Conservation (phyloP, 2,113 vertebrate species). For the Mungos mungo region DNA sequence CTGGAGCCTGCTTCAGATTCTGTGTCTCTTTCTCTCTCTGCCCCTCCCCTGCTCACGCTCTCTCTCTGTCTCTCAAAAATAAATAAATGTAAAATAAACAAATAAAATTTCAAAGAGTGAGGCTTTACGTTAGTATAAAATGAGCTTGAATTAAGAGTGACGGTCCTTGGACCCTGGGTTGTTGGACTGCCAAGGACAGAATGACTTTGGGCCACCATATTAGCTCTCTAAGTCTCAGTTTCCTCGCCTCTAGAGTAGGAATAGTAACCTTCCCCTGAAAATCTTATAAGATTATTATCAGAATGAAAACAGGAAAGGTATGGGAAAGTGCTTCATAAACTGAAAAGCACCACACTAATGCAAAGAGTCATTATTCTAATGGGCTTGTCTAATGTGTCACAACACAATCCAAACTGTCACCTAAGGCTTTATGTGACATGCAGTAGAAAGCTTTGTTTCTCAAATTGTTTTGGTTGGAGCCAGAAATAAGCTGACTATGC, state of each 20-base stretch:
- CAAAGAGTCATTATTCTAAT: neutral
- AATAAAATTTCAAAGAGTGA: neutral
- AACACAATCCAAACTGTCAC: neutral
- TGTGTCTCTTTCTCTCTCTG: no score
- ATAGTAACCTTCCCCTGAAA: neutral
- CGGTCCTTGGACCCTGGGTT: neutral
- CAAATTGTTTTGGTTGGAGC: neutral
- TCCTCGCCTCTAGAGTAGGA: neutral
- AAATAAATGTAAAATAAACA: no score
- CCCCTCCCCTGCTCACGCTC: no score
- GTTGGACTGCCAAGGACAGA: neutral
- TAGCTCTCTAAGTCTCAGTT: neutral
- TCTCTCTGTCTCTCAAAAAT: no score
- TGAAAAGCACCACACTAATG: neutral
- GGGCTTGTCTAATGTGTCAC: neutral
- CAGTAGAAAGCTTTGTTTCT: neutral
- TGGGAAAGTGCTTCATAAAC: neutral
- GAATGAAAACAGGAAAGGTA: neutral
- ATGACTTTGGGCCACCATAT: neutral
- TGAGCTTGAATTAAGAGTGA: neutral
- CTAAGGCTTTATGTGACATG: neutral
- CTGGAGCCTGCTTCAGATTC: no score
- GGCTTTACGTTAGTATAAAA: neutral
- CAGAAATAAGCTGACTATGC: conserved; percentile 19
- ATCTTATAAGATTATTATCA: neutral